These are phyloP conservation scores for Andrena flavipes DNA, from an alignment of 2,888 invertebrate species.

Conservation along the genomic window DNA sequence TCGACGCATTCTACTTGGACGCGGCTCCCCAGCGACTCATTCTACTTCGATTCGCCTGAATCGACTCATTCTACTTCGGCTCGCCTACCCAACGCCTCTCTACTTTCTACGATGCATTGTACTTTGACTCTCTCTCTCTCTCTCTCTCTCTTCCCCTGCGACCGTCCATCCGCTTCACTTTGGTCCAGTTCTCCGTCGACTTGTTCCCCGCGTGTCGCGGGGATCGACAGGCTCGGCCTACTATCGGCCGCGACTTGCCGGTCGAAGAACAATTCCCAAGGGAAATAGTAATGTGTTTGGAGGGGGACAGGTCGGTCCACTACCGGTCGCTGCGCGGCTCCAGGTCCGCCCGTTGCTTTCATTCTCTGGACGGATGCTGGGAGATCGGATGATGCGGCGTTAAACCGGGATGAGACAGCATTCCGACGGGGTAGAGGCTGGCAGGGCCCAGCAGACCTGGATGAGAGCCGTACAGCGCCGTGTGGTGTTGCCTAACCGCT, in stretches of 20 bases:
- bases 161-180: not conserved
- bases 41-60: not conserved
- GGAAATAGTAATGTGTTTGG: slow-evolving; percentile 2
- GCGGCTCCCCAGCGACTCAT: not conserved
- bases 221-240: not conserved
- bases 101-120: too few relatives aligned
- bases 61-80: too few relatives aligned
- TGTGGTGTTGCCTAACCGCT: slow-evolving; percentile 85
- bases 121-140: too few relatives aligned
- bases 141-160: too few relatives aligned
- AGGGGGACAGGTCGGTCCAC: slow-evolving; percentile 24
- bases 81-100: too few relatives aligned
- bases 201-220: not conserved
- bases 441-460: slow-evolving; percentile 78
- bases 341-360: slow-evolving; percentile 46
- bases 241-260: slow-evolving; percentile 9
- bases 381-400: slow-evolving; percentile 76
- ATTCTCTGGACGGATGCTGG: slow-evolving; percentile 80
- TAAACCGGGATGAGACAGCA: slow-evolving; percentile 80
- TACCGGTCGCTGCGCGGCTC: slow-evolving; percentile 21
- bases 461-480: slow-evolving; percentile 80
- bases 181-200: not conserved
- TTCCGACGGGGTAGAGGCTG: slow-evolving; percentile 80
- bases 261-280: not conserved
- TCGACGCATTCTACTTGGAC: slow-evolving; percentile 3